Evolutionary conservation across 2,113 vertebrate genomes (phyloP).

Genomic region (Phasianus colchicus): DNA sequence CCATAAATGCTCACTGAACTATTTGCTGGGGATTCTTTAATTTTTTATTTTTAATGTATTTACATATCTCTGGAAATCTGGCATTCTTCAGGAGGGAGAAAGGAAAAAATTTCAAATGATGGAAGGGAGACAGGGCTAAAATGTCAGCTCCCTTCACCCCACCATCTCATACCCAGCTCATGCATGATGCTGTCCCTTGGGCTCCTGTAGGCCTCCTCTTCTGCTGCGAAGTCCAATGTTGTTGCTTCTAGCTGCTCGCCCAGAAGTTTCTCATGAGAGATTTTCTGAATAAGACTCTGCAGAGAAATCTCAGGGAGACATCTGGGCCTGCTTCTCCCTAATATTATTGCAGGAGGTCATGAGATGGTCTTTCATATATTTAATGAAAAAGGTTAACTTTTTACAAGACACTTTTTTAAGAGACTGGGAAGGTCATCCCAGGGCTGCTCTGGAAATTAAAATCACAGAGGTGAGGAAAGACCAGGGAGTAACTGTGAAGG

Average conservation of each 20-base stretch:
- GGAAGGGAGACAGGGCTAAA: no score
- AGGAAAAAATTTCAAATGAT: not conserved
- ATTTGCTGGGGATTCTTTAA: not conserved
- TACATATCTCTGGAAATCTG: not conserved
- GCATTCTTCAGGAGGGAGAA: not conserved
- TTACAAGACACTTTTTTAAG: not conserved
- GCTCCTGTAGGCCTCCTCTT: not conserved
- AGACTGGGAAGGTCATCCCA: not conserved
- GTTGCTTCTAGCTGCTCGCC: not conserved
- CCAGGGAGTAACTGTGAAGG: not conserved
- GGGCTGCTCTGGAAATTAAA: not conserved
- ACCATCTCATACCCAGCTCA: not conserved
- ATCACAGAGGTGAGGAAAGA: not conserved
- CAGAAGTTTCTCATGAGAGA: not conserved
- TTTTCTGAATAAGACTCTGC: not conserved
- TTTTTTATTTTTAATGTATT: no score
- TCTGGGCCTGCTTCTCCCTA: not conserved
- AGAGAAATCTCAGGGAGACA: not conserved
- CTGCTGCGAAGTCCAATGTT: not conserved
- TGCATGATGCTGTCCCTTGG: not conserved
- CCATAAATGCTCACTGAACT: not conserved
- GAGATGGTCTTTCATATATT: not conserved
- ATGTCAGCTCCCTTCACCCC: not conserved
- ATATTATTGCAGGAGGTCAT: no score
- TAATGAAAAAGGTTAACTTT: not conserved